phyloP scores from a whole-genome alignment of 35 echinoderm and acorn worm genomes.

The Eucidaris tribuloides region DNA sequence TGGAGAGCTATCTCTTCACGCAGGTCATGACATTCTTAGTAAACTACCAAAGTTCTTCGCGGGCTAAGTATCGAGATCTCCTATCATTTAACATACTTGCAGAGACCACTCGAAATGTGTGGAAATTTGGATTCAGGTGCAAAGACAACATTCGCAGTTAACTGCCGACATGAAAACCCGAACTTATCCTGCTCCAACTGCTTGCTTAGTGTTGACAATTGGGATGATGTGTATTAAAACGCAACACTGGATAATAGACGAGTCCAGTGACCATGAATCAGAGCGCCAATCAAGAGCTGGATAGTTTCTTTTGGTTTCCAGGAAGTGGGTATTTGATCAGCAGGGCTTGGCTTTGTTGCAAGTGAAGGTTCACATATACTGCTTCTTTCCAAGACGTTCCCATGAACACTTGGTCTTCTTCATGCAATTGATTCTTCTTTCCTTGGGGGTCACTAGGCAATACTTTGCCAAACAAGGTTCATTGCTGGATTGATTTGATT shows the following conservation, averaged over 20 bases:
- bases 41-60: background rate
- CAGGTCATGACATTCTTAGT: background rate
- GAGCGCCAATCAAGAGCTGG: background rate
- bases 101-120: background rate
- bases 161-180: background rate
- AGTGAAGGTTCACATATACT: too few relatives aligned
- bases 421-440: background rate
- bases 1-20: background rate
- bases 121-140: conserved; percentile 1
- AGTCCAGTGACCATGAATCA: background rate
- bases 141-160: conserved; percentile 19
- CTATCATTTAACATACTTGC: conserved; percentile 6
- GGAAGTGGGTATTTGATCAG: too few relatives aligned
- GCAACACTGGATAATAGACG: background rate
- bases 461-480: background rate
- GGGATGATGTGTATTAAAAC: background rate
- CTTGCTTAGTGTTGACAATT: background rate
- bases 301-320: background rate
- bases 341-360: too few relatives aligned
- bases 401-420: background rate
- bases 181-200: background rate
- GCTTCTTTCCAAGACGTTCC: background rate
- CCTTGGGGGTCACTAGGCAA: background rate
- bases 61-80: background rate
- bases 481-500: background rate